Base-by-base conservation (phyloP, 1,140 invertebrate genomes). In the Dinoponera quadriceps region DNA sequence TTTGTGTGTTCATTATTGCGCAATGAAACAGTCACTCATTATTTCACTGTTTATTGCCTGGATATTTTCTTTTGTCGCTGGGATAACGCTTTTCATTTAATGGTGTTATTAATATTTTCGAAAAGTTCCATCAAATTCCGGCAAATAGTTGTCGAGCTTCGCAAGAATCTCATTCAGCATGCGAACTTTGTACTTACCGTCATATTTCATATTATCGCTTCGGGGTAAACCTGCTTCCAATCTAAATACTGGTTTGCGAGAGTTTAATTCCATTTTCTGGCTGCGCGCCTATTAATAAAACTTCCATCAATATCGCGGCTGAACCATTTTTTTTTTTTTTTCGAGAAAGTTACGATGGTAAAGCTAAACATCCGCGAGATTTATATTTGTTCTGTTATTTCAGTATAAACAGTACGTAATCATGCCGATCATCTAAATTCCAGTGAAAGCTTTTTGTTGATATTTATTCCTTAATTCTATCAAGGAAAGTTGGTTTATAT, bases 181-280 rank as follows among this genome's bases (percentile, higher is more conserved):
- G 55, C 22, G 48, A 57, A 80, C 33, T 80, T 80, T 20, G n/a
- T 27, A n/a, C 25, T 71, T 71, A 80, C 63, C 22, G 22, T 29
- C 14, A 71, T 71, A 71, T 71, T 80, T 77, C 66, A 77, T 80
- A 80, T 71, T 80, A 80, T 80, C 51, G 65, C 65, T 80, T 29
- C 54, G 33, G 51, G 75, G 51, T 69, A 80, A 80, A 80, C 33
- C 38, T 44, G 38, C 38, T 44, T 44, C 38, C 65, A 80, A 80
- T 80, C 51, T 80, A 80, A 57, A 80, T 80, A 54, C 54, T 80
- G 25, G 33, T 80, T 71, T 71, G 65, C 33, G 22, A 57, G 51
- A 80, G 29, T 51, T 78, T 78, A 69, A 80, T 80, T 80, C 38
- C 33, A 80, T 71, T 80, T 71, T 71, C 33, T 13, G 29, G 20